Evolutionary conservation across 1,140 invertebrate species (phyloP), one percentile per base, ranked within the genome.

Genomic region (Drosophila sulfurigaster): DNA sequence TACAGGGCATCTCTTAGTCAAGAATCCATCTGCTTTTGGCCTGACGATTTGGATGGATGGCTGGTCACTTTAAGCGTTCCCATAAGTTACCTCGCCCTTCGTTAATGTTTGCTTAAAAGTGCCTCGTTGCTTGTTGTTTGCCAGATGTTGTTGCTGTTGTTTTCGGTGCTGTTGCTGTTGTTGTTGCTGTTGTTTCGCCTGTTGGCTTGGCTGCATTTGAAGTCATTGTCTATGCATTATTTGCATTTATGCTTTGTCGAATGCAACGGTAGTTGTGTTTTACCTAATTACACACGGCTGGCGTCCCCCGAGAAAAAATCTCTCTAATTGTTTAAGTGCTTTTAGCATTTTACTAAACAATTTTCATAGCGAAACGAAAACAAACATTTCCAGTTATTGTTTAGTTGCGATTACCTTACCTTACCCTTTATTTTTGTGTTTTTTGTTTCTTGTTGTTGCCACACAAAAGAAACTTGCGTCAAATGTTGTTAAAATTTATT

Each of bases 291-390:
- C 80, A 88, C 78, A 87, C 59, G 63, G 66, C 58, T 70, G 20
- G 20, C 3, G 20, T 25, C 20, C 35, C 43, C 66, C 66, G 66
- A 25, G 66, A 25, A 11, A 41, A 71, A 75, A 75, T 75, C 56
- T 86, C 65, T 87, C 82, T 88, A 88, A 88, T 89, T 88, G 85
- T 83, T 88, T 88, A 88, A 88, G 83, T 88, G 83, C 78, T 88
- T 88, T 88, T 83, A 89, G 85, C 83, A 73, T 88, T 88, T 83
- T 66, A 76, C 83, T 75, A 87, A 87, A 87, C 76, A 82, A 88
- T 88, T 87, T 82, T 69, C 80, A 88, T 82, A 87, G 66, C 71
- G 75, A 87, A 57, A 48, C 45, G 32, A 30, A 52, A 70, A 51
- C 62, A 78, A 54, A 75, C 68, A 72, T 67, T 80, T 75, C 46